Percentiles rank a stretch among this genome's conserved stretches.
phyloP scores from a whole-genome alignment of 2,113 vertebrate genomes.

The Stomatorhinus ivindoensis region DNA sequence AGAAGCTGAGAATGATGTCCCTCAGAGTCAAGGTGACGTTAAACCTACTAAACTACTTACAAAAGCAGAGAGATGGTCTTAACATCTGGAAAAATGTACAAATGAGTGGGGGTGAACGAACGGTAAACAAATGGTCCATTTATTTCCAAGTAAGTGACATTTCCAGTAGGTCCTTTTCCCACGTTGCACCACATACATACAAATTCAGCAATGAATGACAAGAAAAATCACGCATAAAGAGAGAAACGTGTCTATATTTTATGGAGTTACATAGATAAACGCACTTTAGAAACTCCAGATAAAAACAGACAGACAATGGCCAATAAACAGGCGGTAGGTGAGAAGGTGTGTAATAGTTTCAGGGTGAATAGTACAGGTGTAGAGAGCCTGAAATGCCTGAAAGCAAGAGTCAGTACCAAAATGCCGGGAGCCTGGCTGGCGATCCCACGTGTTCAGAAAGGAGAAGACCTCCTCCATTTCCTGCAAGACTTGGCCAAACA shows the following conservation, averaged over 20 bases:
- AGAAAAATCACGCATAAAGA: not conserved
- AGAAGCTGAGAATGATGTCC: not conserved
- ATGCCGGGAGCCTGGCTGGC: conserved; percentile 26
- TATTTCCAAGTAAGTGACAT: not conserved
- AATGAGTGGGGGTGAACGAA: not conserved
- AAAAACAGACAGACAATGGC: not conserved
- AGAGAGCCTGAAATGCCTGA: not conserved
- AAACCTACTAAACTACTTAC: not conserved
- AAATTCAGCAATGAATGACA: not conserved
- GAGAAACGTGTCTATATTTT: not conserved
- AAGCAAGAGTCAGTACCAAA: conserved; percentile 34
- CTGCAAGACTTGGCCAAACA: conserved; percentile 54
- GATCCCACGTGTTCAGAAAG: conserved; percentile 43
- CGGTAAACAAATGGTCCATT: not conserved
- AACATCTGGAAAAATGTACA: not conserved
- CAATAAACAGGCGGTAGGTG: not conserved
- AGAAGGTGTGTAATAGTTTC: not conserved
- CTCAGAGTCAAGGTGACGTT: not conserved
- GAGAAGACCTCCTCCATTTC: conserved; percentile 66
- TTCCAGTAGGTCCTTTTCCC: not conserved
- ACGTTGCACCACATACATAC: not conserved
- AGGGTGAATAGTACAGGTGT: not conserved
- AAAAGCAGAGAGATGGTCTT: not conserved
- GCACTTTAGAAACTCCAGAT: not conserved
- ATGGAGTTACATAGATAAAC: not conserved